Evolutionary conservation across 2,888 invertebrate genomes (phyloP), one percentile per base, ranked within the genome.

Genomic region (Acanthoscelides obtectus): DNA sequence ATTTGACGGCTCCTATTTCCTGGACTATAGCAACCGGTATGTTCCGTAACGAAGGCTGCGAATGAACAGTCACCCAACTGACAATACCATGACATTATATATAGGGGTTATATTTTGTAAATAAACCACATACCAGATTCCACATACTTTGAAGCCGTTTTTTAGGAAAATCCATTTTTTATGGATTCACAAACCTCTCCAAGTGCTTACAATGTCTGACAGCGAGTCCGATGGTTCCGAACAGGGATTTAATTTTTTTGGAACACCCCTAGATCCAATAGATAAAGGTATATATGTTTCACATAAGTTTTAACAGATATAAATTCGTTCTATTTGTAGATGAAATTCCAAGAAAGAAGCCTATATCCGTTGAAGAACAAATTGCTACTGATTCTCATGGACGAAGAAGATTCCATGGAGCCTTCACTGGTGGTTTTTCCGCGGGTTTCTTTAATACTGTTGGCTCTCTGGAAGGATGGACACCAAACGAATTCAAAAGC

Each of bases 371-470:
- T 21, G 92, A 94, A 83, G 98, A 99, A 80, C 97, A 98, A 86
- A 91, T 93, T 79, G 98, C 95, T 0, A 92, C 92, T 69, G 98
- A 99, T 84, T 93, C 91, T 27, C 92, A 95, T 82, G 99, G 98
- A 0, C 88, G 94, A 72, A 89, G 96, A 8, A 87, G 99, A 79
- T 99, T 99, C 84, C 99, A 99, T 86, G 99, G 99, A 6, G 99
- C 99, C 0, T 99, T 99, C 83, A 99, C 99, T 0, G 99, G 99
- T 0, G 86, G 95, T 1, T 99, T 99, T 84, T 97, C 98, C 19
- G 99, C 99, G 0, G 99, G 99, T 0, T 98, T 95, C 82, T 98
- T 94, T 83, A 99, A 99, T 83, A 94, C 97, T 0, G 99, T 99
- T 21, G 99, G 98, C 0, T 94, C 97, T 0, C 90, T 94, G 76